Evolutionary conservation across 2,797 vertebrate species (phyloP).

Genomic region (Hypotaenidia philippensis): DNA sequence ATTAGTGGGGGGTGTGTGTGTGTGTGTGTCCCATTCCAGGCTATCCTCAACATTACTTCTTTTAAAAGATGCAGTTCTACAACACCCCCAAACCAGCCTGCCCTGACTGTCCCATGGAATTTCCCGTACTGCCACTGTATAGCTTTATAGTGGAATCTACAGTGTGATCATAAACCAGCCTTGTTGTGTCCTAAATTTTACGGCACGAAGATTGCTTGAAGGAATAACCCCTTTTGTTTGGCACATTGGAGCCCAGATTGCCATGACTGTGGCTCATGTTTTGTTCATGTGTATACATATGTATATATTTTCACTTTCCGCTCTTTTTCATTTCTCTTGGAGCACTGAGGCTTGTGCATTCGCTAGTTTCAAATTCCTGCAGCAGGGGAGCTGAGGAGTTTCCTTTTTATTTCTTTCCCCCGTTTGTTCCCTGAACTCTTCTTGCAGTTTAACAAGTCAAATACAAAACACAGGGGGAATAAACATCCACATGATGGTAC

Average conservation of each 20-base stretch:
- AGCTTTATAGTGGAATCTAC: constrained; percentile 12
- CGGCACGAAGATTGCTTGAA: constrained; percentile 35
- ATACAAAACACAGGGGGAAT: constrained; percentile 75
- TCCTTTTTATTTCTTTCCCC: constrained; percentile 41
- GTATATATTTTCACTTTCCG: constrained; percentile 61
- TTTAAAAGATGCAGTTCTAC: not conserved
- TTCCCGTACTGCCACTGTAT: not conserved
- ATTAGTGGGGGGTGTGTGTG: not conserved
- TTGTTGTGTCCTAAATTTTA: constrained; percentile 69
- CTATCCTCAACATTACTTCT: not conserved
- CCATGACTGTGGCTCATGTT: constrained; percentile 72
- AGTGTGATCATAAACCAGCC: constrained; percentile 32
- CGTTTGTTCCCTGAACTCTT: constrained; percentile 72
- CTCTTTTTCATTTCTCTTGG: constrained; percentile 67
- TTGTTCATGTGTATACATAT: constrained; percentile 70
- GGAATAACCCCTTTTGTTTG: constrained; percentile 63
- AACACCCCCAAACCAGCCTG: not conserved
- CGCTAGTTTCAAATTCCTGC: constrained; percentile 69
- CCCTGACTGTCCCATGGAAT: not conserved
- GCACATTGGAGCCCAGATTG: constrained; percentile 58
- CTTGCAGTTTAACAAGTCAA: constrained; percentile 83
- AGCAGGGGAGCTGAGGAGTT: constrained; percentile 59
- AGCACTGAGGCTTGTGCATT: constrained; percentile 59
- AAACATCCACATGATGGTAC: constrained; percentile 55
- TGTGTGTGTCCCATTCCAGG: not conserved